These are phyloP conservation scores for Psittacula echo DNA, from an alignment of 2,797 vertebrate genomes.

Conservation along the genomic window DNA sequence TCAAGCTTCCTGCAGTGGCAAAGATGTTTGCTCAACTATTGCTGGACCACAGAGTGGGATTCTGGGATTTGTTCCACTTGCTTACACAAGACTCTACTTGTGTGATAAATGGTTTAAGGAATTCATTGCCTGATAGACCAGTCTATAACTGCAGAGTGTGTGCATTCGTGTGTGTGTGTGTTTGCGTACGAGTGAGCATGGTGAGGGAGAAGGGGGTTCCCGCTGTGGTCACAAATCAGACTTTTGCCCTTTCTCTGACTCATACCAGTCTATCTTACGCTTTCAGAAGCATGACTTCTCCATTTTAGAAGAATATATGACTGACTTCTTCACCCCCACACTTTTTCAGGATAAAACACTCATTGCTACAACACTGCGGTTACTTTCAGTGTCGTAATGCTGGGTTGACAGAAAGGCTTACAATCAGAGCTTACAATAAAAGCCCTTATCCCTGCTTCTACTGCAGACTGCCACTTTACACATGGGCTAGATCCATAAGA, in stretches of 20 bases:
- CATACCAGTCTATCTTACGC: neutral
- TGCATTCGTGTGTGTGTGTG: fast-evolving
- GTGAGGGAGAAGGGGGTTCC: neutral
- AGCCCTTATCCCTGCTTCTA: neutral
- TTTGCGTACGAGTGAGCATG: neutral
- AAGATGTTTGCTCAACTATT: neutral
- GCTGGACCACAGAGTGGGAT: neutral
- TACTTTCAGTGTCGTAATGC: neutral
- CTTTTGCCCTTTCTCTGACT: conserved; percentile 41
- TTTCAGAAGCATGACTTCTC: neutral
- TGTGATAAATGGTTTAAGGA: neutral
- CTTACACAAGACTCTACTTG: neutral
- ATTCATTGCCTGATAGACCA: neutral
- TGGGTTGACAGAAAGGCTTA: neutral
- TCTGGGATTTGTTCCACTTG: neutral
- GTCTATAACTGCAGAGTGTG: neutral
- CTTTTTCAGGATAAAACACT: conserved; percentile 11
- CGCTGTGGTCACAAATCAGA: neutral
- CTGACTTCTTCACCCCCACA: neutral
- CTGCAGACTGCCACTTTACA: neutral
- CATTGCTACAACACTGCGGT: neutral
- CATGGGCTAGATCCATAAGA: neutral
- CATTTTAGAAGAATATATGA: neutral
- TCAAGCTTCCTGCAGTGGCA: neutral
- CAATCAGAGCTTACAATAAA: neutral